A percentile compares a stretch with the other conserved stretches of the same genome.
These are phyloP conservation scores for Stigmatopora nigra DNA, from an alignment of 2,113 vertebrate species.

Conservation along the genomic window DNA sequence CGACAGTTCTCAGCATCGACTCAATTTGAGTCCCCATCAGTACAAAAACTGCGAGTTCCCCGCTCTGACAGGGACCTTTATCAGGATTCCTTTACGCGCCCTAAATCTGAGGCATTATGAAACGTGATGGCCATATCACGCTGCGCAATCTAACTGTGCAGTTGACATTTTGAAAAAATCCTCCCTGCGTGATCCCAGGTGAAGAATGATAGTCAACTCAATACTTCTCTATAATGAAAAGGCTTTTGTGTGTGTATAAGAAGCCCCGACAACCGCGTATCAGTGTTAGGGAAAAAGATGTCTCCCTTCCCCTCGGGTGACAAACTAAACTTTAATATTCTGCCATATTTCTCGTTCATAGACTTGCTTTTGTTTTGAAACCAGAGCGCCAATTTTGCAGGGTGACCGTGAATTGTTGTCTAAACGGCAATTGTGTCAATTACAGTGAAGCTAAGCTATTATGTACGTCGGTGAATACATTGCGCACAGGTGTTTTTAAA, in stretches of 20 bases:
- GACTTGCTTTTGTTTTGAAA: no score
- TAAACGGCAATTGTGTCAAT: no score
- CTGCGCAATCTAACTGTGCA: constrained; percentile 48
- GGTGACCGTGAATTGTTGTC: no score
- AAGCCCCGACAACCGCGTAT: constrained; percentile 22
- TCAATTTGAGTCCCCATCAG: not conserved
- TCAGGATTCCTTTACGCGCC: constrained; percentile 16
- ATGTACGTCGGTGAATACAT: no score
- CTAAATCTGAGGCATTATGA: constrained; percentile 15
- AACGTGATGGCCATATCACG: constrained; percentile 40
- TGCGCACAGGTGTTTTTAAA: not conserved
- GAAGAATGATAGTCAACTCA: constrained; percentile 51
- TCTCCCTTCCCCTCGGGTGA: constrained; percentile 1
- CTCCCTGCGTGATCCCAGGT: constrained; percentile 46
- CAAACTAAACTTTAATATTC: not conserved
- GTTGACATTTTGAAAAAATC: constrained; percentile 61
- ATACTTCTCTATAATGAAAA: constrained; percentile 55
- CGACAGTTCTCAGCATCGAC: constrained; percentile 9
- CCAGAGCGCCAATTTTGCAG: no score
- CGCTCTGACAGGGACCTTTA: not conserved
- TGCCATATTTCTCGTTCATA: not conserved
- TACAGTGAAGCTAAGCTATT: no score
- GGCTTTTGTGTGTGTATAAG: constrained; percentile 18
- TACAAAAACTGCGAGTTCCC: not conserved
- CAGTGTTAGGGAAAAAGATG: constrained; percentile 6